Conservation (phyloP, 2,113 vertebrate genomes). For the Centropristis striata region DNA sequence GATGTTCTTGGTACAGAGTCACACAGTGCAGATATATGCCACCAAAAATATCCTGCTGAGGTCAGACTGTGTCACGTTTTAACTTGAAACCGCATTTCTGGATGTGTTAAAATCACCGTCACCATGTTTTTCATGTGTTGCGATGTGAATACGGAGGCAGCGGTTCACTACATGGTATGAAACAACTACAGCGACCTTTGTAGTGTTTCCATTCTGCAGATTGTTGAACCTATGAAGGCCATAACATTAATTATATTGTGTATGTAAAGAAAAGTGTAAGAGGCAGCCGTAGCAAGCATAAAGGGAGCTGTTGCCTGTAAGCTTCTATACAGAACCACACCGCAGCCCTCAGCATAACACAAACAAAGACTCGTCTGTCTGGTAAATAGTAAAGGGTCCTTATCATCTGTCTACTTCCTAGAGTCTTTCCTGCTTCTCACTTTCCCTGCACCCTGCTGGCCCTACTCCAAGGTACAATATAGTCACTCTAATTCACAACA, state of each 20-base stretch:
- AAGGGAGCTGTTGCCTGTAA: not conserved
- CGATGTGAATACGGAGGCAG: slow-evolving; percentile 14
- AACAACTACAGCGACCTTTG: not conserved
- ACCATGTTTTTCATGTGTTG: not conserved
- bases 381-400: slow-evolving; percentile 35
- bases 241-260: not conserved
- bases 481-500: slow-evolving; percentile 51
- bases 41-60: slow-evolving; percentile 72
- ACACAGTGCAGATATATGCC: slow-evolving; percentile 53
- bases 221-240: not conserved
- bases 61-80: slow-evolving; percentile 46
- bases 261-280: not conserved
- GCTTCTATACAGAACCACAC: not conserved
- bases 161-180: not conserved
- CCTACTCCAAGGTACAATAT: slow-evolving; percentile 49
- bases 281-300: not conserved
- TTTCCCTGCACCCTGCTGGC: slow-evolving; percentile 32
- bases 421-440: slow-evolving; percentile 20
- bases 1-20: slow-evolving; percentile 50
- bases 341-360: not conserved
- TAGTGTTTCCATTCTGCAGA: not conserved
- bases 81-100: slow-evolving; percentile 47
- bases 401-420: slow-evolving; percentile 38
- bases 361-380: slow-evolving; percentile 23
- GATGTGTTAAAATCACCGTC: slow-evolving; percentile 61